These are phyloP conservation scores for Apomyelois bistriatella DNA, from an alignment of 2,888 invertebrate genomes.

Conservation along the genomic window DNA sequence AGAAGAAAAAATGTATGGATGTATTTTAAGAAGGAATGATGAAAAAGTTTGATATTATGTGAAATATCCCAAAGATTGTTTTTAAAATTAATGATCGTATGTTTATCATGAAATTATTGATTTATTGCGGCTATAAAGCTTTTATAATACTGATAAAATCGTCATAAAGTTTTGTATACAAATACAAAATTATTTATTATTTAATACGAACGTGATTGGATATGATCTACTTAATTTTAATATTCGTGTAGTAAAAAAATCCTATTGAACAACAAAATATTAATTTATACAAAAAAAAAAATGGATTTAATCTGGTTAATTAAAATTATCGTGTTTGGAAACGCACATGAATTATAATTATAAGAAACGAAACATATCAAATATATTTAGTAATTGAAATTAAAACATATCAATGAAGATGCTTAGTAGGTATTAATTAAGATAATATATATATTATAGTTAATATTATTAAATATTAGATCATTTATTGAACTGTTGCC, in stretches of 20 bases:
- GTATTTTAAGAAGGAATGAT: no score
- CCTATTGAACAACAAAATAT: not conserved
- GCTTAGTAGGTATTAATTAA: constrained; percentile 5
- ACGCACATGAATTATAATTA: constrained; percentile 18
- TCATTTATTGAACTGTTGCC: constrained; percentile 28
- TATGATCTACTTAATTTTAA: no score
- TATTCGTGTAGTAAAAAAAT: not conserved
- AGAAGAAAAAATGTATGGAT: no score
- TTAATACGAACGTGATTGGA: no score
- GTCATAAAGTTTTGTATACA: no score
- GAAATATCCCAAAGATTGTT: no score
- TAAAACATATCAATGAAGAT: constrained; percentile 10
- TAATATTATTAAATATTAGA: constrained; percentile 10
- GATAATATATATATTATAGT: constrained; percentile 4
- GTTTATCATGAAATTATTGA: no score
- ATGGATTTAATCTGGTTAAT: not conserved
- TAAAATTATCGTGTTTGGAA: constrained; percentile 5
- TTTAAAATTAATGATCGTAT: no score
- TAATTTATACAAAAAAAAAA: not conserved
- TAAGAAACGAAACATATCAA: constrained; percentile 35
- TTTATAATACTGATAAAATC: no score
- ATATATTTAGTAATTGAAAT: constrained; percentile 15
- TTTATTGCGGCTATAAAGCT: no score
- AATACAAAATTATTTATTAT: not conserved
- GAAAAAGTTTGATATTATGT: no score